Percentiles rank a stretch among this genome's conserved stretches.
phyloP scores from a whole-genome alignment of 1,140 invertebrate species.

The Drosophila rufa region DNA sequence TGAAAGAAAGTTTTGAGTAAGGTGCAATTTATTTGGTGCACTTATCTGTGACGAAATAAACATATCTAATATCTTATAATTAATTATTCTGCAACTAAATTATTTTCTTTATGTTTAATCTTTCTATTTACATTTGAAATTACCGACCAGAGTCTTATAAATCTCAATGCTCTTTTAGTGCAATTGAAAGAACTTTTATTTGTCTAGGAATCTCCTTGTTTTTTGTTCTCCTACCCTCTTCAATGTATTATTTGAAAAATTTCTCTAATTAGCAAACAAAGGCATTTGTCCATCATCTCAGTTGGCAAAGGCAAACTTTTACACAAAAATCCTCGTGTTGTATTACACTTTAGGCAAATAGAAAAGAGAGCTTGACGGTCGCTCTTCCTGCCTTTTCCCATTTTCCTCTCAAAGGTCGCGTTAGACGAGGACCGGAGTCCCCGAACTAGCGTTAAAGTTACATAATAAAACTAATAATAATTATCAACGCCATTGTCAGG shows the following conservation, averaged over 20 bases:
- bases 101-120: background rate
- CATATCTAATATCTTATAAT: background rate
- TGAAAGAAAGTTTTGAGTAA: background rate
- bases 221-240: background rate
- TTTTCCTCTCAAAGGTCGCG: slow-evolving; percentile 33
- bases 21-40: background rate
- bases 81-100: background rate
- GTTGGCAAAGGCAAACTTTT: slow-evolving; percentile 11
- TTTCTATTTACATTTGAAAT: background rate
- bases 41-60: background rate
- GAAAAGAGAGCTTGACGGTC: slow-evolving; percentile 5
- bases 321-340: slow-evolving; percentile 22
- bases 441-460: slow-evolving; percentile 69
- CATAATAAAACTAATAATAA: slow-evolving; percentile 82
- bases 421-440: slow-evolving; percentile 43
- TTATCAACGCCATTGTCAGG: slow-evolving; percentile 79
- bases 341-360: slow-evolving; percentile 54
- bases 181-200: slow-evolving; percentile 14
- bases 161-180: background rate
- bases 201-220: background rate
- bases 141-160: background rate
- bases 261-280: slow-evolving; percentile 64
- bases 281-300: slow-evolving; percentile 44
- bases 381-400: background rate
- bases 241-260: slow-evolving; percentile 13